phyloP scores from a whole-genome alignment of 2,888 invertebrate species.

The Ophioninae sp. region DNA sequence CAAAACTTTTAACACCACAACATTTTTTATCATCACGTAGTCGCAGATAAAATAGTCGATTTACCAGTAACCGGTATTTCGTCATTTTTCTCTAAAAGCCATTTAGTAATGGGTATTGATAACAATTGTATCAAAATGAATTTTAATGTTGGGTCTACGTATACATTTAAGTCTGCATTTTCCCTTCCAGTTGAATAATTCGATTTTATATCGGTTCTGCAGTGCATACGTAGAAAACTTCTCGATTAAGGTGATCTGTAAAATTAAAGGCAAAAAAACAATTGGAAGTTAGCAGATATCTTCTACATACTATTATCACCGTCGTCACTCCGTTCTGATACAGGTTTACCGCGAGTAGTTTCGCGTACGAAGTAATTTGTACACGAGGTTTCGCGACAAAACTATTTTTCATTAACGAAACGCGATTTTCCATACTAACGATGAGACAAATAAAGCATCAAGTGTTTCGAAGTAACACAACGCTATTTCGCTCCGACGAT shows the following conservation, averaged over 20 bases:
- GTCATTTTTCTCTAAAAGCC: not conserved
- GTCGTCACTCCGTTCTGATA: no score
- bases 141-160: not conserved
- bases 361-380: not conserved
- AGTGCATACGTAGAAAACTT: not conserved
- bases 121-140: not conserved
- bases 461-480: constrained; percentile 23
- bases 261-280: not conserved
- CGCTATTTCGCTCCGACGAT: constrained; percentile 13
- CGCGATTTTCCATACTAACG: not conserved
- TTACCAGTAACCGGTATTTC: not conserved
- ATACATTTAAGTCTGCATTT: not conserved
- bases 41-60: not conserved
- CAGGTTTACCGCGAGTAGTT: not conserved
- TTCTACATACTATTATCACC: not conserved
- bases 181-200: not conserved
- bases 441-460: constrained; percentile 16
- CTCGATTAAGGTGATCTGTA: not conserved
- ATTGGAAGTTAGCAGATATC: not conserved
- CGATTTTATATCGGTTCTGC: not conserved
- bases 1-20: not conserved
- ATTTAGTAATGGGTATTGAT: not conserved
- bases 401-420: constrained; percentile 8
- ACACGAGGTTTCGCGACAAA: constrained; percentile 3
- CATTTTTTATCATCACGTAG: not conserved